Evolutionary conservation across 1,140 invertebrate species (phyloP).

Genomic region (Coenobita brevimanus): DNA sequence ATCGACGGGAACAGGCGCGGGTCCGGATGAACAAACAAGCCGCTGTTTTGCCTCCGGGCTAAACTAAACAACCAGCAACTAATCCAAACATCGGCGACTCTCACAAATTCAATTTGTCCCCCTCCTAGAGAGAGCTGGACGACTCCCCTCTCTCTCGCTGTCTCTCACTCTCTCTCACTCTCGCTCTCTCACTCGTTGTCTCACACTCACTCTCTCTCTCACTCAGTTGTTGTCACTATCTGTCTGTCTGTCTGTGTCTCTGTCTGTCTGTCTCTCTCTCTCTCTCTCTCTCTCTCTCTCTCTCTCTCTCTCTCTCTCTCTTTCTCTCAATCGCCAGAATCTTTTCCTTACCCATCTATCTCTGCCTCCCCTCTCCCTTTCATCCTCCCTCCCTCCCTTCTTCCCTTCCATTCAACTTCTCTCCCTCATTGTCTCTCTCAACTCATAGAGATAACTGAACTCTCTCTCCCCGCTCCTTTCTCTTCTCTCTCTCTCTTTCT

Average conservation of each 20-base stretch:
- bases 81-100: constrained; percentile 69
- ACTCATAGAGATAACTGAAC: too few relatives aligned
- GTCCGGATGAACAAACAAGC: constrained; percentile 68
- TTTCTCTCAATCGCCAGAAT: too few relatives aligned
- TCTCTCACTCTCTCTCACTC: not conserved
- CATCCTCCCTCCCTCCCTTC: not conserved
- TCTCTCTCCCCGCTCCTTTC: not conserved
- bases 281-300: constrained; percentile 17
- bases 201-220: not conserved
- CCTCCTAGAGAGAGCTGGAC: constrained; percentile 62
- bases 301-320: not conserved
- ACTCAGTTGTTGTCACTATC: not conserved
- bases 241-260: not conserved
- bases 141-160: constrained; percentile 10
- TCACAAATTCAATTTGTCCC: constrained; percentile 70
- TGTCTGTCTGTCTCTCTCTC: not conserved
- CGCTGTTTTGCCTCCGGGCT: constrained; percentile 69
- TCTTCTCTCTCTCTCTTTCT: not conserved
- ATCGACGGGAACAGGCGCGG: constrained; percentile 67
- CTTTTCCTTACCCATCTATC: not conserved
- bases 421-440: not conserved
- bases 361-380: not conserved
- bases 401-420: not conserved
- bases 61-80: constrained; percentile 69
- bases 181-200: not conserved